Conservation (phyloP, 2,797 vertebrate species). For the Philypnodon macrostomus region DNA sequence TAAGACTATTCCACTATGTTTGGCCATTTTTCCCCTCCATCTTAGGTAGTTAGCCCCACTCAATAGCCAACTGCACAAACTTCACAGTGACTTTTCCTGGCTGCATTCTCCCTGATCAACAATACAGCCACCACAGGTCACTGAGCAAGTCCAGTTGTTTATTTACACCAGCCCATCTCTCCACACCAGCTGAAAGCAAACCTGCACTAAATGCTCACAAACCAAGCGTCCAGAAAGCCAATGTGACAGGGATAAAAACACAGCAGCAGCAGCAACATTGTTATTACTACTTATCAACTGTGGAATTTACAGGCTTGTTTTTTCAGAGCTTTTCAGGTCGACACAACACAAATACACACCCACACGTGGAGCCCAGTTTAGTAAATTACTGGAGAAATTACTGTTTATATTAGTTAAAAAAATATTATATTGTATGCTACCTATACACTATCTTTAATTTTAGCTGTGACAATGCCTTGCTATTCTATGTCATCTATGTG, state of each 20-base stretch:
- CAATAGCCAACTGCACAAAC: slow-evolving; percentile 1
- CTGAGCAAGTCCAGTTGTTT: slow-evolving; percentile 29
- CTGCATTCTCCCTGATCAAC: slow-evolving; percentile 20
- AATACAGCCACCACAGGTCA: slow-evolving; percentile 32
- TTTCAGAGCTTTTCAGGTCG: slow-evolving; percentile 20
- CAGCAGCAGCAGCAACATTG: slow-evolving; percentile 22
- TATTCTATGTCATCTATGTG: too few relatives aligned
- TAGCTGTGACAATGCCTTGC: too few relatives aligned
- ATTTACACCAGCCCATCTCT: slow-evolving; percentile 24
- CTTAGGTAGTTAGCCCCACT: slow-evolving; percentile 16
- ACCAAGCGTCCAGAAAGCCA: slow-evolving; percentile 17
- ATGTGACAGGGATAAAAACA: slow-evolving; percentile 22
- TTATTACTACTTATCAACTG: slow-evolving; percentile 50
- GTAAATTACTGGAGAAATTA: too few relatives aligned
- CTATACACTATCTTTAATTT: too few relatives aligned
- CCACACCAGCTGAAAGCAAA: slow-evolving; percentile 38
- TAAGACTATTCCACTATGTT: slow-evolving; percentile 33
- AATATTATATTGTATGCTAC: too few relatives aligned
- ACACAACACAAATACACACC: slow-evolving; percentile 37
- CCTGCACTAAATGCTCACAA: slow-evolving; percentile 25
- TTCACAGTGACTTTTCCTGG: slow-evolving; percentile 4
- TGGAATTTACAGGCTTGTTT: slow-evolving; percentile 55
- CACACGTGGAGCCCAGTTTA: slow-evolving; percentile 22
- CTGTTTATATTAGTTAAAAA: too few relatives aligned
- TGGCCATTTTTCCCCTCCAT: slow-evolving; percentile 31